Percentiles rank a stretch among this genome's conserved stretches.
Evolutionary conservation across 2,113 vertebrate genomes (phyloP).

Genomic region (Cyphomyrus discorhynchus): DNA sequence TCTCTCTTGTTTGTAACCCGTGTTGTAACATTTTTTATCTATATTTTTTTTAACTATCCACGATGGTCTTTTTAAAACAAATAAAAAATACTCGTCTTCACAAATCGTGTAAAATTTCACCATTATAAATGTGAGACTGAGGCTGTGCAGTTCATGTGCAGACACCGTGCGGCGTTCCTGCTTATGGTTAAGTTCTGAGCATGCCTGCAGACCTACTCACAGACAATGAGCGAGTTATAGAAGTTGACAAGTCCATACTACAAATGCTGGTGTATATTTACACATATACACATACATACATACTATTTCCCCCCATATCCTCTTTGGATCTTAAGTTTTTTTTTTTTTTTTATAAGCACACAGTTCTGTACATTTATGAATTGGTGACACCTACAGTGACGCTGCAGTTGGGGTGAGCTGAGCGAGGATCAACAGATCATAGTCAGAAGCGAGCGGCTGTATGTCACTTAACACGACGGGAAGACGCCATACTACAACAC

Average conservation of each 20-base stretch:
- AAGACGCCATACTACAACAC: neutral
- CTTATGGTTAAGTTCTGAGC: neutral
- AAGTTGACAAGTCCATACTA: conserved; percentile 6
- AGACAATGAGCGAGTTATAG: neutral
- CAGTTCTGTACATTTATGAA: conserved; percentile 14
- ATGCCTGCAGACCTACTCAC: neutral
- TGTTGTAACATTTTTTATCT: neutral
- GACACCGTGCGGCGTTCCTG: neutral
- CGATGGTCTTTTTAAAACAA: neutral
- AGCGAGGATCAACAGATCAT: neutral
- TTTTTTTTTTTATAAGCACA: neutral
- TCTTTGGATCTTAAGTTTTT: conserved; percentile 4
- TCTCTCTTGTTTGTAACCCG: neutral
- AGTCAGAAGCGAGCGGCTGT: conserved; percentile 8
- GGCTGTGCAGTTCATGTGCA: neutral
- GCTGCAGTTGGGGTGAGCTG: neutral
- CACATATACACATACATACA: neutral
- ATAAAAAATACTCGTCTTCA: neutral
- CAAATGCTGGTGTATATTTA: conserved; percentile 2
- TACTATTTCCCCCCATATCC: neutral
- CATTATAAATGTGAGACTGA: neutral
- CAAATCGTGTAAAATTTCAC: neutral
- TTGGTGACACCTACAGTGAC: neutral
- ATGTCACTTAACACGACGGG: neutral
- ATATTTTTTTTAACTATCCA: neutral